Conservation (phyloP, 2,888 invertebrate species). For the Steinernema carpocapsae region DNA sequence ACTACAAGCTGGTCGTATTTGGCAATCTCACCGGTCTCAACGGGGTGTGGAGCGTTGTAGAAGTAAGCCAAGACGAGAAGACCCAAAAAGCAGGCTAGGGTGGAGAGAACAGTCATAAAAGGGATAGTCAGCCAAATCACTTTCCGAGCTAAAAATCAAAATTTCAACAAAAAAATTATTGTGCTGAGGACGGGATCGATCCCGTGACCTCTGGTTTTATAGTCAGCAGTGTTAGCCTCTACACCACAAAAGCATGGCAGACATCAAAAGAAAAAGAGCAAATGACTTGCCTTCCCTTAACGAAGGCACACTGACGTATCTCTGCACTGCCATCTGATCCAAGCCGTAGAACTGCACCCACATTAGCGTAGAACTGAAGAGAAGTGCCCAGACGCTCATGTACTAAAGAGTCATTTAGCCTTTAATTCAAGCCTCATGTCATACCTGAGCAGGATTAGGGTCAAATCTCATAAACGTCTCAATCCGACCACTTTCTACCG, state of each 20-base stretch:
- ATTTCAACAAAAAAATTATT: neutral
- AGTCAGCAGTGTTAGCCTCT: too few relatives aligned
- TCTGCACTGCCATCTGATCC: slow-evolving; percentile 29
- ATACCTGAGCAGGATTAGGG: slow-evolving; percentile 19
- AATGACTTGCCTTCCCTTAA: slow-evolving; percentile 9
- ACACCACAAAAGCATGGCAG: too few relatives aligned
- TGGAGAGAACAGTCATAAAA: slow-evolving; percentile 40
- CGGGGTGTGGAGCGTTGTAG: neutral
- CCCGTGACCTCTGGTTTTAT: too few relatives aligned
- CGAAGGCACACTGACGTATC: slow-evolving; percentile 15
- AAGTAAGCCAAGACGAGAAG: slow-evolving; percentile 25
- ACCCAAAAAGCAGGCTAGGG: slow-evolving; percentile 35
- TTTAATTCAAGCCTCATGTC: neutral
- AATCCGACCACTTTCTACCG: slow-evolving; percentile 14
- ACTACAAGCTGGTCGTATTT: slow-evolving; percentile 20
- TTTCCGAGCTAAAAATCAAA: slow-evolving; percentile 26
- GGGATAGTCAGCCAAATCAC: slow-evolving; percentile 52
- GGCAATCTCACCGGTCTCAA: slow-evolving; percentile 12
- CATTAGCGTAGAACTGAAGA: slow-evolving; percentile 17
- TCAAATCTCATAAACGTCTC: neutral
- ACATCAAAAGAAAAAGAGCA: too few relatives aligned
- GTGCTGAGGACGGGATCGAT: too few relatives aligned
- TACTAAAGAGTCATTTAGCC: neutral
- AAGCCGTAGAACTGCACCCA: slow-evolving; percentile 19
- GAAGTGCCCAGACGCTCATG: slow-evolving; percentile 17